phyloP scores from a whole-genome alignment of 2,113 vertebrate genomes.

The Erythrocercus mccallii region DNA sequence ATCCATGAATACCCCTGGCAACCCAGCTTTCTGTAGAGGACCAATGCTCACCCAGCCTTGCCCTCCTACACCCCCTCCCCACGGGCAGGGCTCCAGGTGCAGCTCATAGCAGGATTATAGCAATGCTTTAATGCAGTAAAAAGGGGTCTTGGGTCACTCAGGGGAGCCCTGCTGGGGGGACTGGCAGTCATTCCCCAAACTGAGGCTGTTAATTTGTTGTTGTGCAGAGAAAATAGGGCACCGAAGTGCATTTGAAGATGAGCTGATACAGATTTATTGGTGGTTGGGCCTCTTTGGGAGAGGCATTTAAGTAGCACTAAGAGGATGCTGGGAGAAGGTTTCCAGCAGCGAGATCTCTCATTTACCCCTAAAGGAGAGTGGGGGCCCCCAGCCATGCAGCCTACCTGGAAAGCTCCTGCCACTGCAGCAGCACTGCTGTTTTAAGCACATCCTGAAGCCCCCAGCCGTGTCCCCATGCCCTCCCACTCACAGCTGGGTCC shows the following conservation, averaged over 20 bases:
- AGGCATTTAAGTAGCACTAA: not conserved
- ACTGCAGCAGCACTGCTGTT: not conserved
- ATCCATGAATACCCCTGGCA: not conserved
- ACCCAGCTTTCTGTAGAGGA: not conserved
- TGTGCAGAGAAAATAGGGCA: conserved; percentile 4
- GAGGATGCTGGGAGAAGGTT: not conserved
- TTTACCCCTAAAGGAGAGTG: not conserved
- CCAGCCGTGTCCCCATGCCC: fast-evolving
- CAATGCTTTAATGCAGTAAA: not conserved
- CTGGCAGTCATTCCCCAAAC: not conserved
- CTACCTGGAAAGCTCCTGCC: not conserved
- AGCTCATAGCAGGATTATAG: fast-evolving
- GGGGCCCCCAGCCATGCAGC: not conserved
- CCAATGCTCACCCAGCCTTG: not conserved
- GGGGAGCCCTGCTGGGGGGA: not conserved
- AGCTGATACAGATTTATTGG: conserved; percentile 12
- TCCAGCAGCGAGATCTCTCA: not conserved
- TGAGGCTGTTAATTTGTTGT: not conserved
- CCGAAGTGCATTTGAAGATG: not conserved
- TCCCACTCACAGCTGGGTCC: fast-evolving
- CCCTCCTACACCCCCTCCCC: not conserved
- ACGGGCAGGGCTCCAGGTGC: fast-evolving
- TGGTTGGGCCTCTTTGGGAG: not conserved
- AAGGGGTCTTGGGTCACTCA: not conserved
- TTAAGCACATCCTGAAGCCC: not conserved